Conservation (phyloP, 2,113 vertebrate genomes). For the Pangasianodon gigas region DNA sequence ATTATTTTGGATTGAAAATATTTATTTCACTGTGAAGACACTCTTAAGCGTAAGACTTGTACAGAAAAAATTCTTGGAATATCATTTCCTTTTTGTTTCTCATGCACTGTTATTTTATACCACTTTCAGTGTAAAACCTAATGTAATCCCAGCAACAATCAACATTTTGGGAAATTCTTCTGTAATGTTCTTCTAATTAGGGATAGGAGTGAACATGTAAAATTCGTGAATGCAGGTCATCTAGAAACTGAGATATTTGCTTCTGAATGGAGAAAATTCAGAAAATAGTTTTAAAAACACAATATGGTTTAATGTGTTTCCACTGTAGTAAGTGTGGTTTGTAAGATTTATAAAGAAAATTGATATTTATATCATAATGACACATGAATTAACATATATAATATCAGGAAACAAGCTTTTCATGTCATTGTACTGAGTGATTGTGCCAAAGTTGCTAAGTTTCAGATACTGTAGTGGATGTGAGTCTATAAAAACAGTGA, state of each 20-base stretch:
- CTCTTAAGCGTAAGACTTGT: not conserved
- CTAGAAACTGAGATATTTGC: not conserved
- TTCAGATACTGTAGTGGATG: not conserved
- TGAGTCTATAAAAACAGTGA: not conserved
- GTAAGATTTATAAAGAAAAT: not conserved
- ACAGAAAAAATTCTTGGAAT: not conserved
- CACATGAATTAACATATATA: not conserved
- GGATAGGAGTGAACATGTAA: not conserved
- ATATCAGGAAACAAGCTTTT: not conserved
- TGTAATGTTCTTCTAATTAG: not conserved
- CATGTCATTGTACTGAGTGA: not conserved
- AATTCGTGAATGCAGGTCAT: not conserved
- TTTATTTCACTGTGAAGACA: not conserved
- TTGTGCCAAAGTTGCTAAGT: not conserved
- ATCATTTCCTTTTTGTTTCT: not conserved
- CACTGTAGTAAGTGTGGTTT: not conserved
- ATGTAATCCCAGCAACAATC: not conserved
- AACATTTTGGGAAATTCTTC: not conserved
- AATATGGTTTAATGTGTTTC: not conserved
- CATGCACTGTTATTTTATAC: not conserved
- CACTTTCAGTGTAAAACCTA: not conserved
- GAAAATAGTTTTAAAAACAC: not conserved
- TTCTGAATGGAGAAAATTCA: not conserved
- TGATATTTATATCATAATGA: not conserved
- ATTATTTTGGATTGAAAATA: not conserved